Evolutionary conservation across 1,140 invertebrate genomes (phyloP).

Genomic region (Coenobita brevimanus): DNA sequence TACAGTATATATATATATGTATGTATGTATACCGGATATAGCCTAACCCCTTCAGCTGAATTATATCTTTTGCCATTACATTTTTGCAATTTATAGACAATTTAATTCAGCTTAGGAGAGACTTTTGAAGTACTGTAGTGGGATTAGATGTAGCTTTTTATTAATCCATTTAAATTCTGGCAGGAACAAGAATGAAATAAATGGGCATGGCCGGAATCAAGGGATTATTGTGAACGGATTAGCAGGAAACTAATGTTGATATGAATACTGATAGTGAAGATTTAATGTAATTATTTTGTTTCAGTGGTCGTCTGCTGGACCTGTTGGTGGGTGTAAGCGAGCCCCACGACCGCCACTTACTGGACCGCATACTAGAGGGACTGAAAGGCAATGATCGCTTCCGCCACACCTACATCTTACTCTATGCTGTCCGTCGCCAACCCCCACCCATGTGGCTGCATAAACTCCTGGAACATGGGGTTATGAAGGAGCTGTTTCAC

Average conservation of each 20-base stretch:
- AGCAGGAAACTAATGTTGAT: not conserved
- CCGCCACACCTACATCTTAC: conserved; percentile 49
- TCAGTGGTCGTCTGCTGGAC: conserved; percentile 57
- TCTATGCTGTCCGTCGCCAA: conserved; percentile 51
- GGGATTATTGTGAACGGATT: not conserved
- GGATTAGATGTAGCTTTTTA: no score
- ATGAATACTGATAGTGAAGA: not conserved
- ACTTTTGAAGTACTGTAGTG: no score
- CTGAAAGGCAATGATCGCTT: conserved; percentile 46
- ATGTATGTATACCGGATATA: no score
- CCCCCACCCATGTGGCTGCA: conserved; percentile 41
- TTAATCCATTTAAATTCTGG: no score
- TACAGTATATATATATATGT: no score
- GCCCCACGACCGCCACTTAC: conserved; percentile 52
- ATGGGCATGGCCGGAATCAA: no score
- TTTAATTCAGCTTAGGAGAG: no score
- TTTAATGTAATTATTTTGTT: not conserved
- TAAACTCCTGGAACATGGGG: conserved; percentile 43
- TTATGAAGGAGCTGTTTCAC: conserved; percentile 40
- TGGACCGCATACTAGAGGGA: conserved; percentile 44
- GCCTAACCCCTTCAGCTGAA: no score
- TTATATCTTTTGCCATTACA: no score
- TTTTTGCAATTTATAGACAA: no score
- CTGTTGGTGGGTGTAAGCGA: conserved; percentile 53
- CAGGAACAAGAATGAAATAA: no score